Conservation (phyloP, 2,113 vertebrate species). For the Nycticorax nycticorax region DNA sequence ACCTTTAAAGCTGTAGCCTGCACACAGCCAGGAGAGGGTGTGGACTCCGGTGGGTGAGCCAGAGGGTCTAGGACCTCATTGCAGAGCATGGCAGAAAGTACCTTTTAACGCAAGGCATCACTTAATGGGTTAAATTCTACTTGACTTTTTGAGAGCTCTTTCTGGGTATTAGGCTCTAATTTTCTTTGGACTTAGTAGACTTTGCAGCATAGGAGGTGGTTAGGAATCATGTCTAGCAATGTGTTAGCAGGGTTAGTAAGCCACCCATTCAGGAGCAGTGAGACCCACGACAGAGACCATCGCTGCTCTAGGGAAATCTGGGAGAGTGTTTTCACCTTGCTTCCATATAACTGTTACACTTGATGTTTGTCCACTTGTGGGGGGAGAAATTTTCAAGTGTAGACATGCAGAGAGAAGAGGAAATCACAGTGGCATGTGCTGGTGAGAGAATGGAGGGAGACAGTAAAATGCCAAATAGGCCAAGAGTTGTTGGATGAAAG, state of each 20-base stretch:
- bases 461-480: neutral
- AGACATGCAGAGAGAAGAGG: neutral
- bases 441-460: neutral
- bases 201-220: neutral
- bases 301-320: neutral
- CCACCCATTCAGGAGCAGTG: accelerated
- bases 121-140: neutral
- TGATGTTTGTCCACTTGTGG: neutral
- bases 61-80: neutral
- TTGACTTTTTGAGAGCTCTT: neutral
- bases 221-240: no score
- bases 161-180: neutral
- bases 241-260: neutral
- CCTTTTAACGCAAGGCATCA: neutral
- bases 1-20: neutral
- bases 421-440: neutral
- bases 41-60: neutral
- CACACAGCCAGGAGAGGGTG: neutral
- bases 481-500: neutral
- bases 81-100: neutral
- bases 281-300: neutral
- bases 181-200: neutral
- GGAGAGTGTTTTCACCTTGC: neutral
- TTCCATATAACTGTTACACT: neutral
- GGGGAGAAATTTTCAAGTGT: neutral